Evolutionary conservation across 2,888 invertebrate genomes (phyloP).

Genomic region (Neoascia interrupta): DNA sequence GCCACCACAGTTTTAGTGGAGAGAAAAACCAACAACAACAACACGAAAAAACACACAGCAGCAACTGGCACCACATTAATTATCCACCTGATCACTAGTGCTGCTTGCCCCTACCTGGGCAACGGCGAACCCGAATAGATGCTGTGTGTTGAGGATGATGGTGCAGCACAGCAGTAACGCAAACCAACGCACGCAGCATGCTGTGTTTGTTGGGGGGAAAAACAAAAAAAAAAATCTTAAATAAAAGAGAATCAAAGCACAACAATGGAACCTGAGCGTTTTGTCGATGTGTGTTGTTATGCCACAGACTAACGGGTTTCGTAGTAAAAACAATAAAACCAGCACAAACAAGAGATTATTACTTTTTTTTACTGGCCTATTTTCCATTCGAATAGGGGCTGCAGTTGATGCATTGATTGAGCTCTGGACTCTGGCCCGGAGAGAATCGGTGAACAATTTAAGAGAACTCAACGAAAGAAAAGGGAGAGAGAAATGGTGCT

Average conservation of each 20-base stretch:
- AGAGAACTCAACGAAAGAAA: neutral
- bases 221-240: conserved; percentile 23
- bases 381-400: conserved; percentile 49
- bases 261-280: conserved; percentile 21
- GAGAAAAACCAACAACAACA: conserved; percentile 32
- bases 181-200: conserved; percentile 40
- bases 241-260: conserved; percentile 23
- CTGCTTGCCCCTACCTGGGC: conserved; percentile 41
- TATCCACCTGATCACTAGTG: conserved; percentile 68
- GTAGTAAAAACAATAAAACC: conserved; percentile 41
- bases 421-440: conserved; percentile 1
- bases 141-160: conserved; percentile 23
- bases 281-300: conserved; percentile 14
- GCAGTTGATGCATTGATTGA: conserved; percentile 1
- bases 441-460: neutral
- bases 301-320: conserved; percentile 59
- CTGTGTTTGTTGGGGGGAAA: conserved; percentile 3
- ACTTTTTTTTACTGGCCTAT: conserved; percentile 47
- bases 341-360: neutral
- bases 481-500: neutral
- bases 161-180: conserved; percentile 31
- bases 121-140: conserved; percentile 5
- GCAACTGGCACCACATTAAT: conserved; percentile 67
- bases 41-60: conserved; percentile 46
- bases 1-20: conserved; percentile 36